A percentile compares a stretch with the other conserved stretches of the same genome.
These are phyloP conservation scores for Chaetodon trifascialis DNA, from an alignment of 2,113 vertebrate genomes.

Conservation along the genomic window DNA sequence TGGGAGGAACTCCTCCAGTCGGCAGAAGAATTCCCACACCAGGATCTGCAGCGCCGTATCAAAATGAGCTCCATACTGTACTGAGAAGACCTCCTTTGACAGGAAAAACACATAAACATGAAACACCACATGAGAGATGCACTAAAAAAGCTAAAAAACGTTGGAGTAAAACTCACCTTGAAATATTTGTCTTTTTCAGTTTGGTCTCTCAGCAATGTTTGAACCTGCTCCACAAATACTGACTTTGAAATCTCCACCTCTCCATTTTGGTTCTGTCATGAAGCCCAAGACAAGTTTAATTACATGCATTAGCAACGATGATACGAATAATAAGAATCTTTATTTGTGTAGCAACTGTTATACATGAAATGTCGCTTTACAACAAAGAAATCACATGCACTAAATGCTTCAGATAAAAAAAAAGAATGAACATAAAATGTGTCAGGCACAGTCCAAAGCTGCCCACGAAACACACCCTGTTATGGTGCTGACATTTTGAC, in stretches of 20 bases:
- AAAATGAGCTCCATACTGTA: slow-evolving; percentile 3
- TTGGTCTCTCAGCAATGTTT: neutral
- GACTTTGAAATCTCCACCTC: slow-evolving; percentile 23
- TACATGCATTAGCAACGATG: too few relatives aligned
- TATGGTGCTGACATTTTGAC: neutral
- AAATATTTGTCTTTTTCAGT: neutral
- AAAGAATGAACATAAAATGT: too few relatives aligned
- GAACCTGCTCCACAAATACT: slow-evolving; percentile 17
- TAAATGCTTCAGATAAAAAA: too few relatives aligned
- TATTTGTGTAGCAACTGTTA: too few relatives aligned
- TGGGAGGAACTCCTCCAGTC: neutral
- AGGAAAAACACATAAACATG: neutral
- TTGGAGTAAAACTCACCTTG: neutral
- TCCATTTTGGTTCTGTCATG: neutral
- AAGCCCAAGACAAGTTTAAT: neutral
- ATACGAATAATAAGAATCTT: too few relatives aligned
- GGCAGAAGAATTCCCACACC: slow-evolving; percentile 4
- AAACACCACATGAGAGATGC: neutral
- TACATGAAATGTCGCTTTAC: too few relatives aligned
- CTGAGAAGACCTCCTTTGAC: slow-evolving; percentile 16
- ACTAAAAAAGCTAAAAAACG: neutral
- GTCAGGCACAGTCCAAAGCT: too few relatives aligned
- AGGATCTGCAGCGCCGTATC: slow-evolving; percentile 30
- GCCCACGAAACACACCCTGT: too few relatives aligned
- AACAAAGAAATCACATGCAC: too few relatives aligned